Base-by-base conservation (phyloP, 2,113 vertebrate genomes). In the Dasyornis broadbenti region DNA sequence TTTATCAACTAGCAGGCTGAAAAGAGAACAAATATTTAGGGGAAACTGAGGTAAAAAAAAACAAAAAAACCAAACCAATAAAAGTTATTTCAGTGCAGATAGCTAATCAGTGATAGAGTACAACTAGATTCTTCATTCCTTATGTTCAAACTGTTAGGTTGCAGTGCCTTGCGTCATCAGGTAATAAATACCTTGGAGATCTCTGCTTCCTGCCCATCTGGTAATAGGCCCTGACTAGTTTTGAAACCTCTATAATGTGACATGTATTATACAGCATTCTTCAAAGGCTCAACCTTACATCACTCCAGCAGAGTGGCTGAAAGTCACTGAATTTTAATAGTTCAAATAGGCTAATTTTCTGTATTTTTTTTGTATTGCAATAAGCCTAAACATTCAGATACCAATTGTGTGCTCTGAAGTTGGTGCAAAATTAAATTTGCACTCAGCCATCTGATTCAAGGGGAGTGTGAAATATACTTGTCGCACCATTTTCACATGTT, bases 401-500 rank as follows among this genome's bases (percentile, higher is more conserved):
- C 4, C n/a, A 76, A 49, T 90, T 70, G 49, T 89, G 15, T 71
- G 35, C 28, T 92, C 47, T 60, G 66, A 92, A 82, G 31, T 92
- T 92, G 85, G 33, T 66, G 40, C 52, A 95, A 97, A 90, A 95
- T 82, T 56, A 84, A 88, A 96, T 94, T 95, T 96, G 45, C 77
- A 44, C 47, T 90, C 5, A 15, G 39, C n/a, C 52, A 40, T 93
- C 60, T 50, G 49, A 73, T 94, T 88, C 83, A 86, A 86, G 22
- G 27, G 37, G 76, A 96, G 37, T 83, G 72, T 82, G 95, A 96
- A 96, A 97, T 60, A 90, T 68, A 92, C 68, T 94, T 76, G 80
- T 78, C 1, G 2, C 49, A 94, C 68, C 33, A 73, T 85, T 94
- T 97, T 93, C 57, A 82, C 49, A 69, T 59, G 61, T 96, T 94